Conservation (phyloP, 2,113 vertebrate genomes). For the Microtus richardsoni region DNA sequence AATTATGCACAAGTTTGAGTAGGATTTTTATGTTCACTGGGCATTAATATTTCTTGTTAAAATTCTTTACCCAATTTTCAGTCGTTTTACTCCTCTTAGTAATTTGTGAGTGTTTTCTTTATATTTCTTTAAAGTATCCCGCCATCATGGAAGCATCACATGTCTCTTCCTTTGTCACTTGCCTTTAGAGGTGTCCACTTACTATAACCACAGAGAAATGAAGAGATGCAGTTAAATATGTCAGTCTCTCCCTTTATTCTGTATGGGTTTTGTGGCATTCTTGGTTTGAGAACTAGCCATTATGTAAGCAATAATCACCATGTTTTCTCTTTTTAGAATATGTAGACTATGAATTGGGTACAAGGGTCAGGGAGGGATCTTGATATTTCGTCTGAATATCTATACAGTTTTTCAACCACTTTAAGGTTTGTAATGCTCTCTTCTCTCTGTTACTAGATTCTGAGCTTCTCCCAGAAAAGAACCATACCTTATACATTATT, state of each 20-base stretch:
- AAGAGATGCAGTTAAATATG: constrained; percentile 18
- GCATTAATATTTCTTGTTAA: neutral
- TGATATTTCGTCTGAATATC: constrained; percentile 46
- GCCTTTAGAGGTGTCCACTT: constrained; percentile 34
- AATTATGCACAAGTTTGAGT: constrained; percentile 1
- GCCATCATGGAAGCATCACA: neutral
- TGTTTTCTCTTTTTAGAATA: constrained; percentile 44
- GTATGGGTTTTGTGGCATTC: neutral
- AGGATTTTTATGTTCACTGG: constrained; percentile 22
- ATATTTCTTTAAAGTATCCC: neutral
- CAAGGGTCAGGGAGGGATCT: neutral
- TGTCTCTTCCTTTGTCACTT: constrained; percentile 43
- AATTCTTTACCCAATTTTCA: neutral
- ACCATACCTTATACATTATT: constrained; percentile 24
- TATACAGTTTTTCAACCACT: neutral
- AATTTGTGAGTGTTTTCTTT: neutral
- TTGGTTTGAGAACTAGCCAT: constrained; percentile 20
- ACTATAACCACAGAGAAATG: neutral
- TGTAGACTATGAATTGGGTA: constrained; percentile 30
- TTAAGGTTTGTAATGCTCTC: constrained; percentile 1
- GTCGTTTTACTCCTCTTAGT: neutral
- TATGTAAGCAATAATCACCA: neutral
- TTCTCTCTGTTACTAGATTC: constrained; percentile 32
- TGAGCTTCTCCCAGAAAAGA: constrained; percentile 55
- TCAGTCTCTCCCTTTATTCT: neutral